These are phyloP conservation scores for Phycodurus eques DNA, from an alignment of 2,113 vertebrate genomes.

Conservation along the genomic window DNA sequence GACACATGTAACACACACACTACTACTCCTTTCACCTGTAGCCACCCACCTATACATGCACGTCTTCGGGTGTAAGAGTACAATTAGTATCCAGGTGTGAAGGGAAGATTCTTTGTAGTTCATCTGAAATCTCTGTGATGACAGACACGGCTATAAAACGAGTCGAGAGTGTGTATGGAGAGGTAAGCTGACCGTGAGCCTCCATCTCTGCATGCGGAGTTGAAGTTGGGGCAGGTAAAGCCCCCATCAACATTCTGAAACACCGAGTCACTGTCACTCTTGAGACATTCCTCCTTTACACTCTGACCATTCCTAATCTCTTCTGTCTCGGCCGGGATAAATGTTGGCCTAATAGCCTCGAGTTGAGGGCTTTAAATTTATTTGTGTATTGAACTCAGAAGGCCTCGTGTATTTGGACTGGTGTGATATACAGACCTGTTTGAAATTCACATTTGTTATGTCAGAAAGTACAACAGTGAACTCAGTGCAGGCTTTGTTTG, in stretches of 20 bases:
- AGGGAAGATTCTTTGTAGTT: conserved; percentile 47
- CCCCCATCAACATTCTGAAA: conserved; percentile 52
- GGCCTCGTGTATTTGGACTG: background rate
- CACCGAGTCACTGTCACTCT: conserved; percentile 44
- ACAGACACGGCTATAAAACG: conserved; percentile 45
- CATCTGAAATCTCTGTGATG: conserved; percentile 39
- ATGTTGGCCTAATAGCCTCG: background rate
- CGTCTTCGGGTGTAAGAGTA: conserved; percentile 20
- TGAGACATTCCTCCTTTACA: background rate
- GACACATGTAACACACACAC: conserved; percentile 54
- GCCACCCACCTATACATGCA: conserved; percentile 5
- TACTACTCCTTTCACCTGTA: conserved; percentile 2
- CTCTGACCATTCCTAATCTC: conserved; percentile 38
- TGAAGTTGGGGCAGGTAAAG: conserved; percentile 26
- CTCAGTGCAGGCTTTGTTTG: background rate
- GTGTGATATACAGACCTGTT: conserved; percentile 1
- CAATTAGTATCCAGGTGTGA: conserved; percentile 56
- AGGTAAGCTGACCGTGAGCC: conserved; percentile 22
- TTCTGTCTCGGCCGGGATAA: conserved; percentile 20
- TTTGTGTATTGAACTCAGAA: background rate
- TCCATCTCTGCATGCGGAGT: conserved; percentile 41
- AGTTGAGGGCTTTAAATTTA: conserved; percentile 11
- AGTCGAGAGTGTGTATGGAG: conserved; percentile 10
- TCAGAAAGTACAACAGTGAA: background rate
- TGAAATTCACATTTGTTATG: conserved; percentile 3